A percentile compares a stretch with the other conserved stretches of the same genome.
Conservation (phyloP, 2,888 invertebrate genomes). For the Scaptomyza polygonia region DNA sequence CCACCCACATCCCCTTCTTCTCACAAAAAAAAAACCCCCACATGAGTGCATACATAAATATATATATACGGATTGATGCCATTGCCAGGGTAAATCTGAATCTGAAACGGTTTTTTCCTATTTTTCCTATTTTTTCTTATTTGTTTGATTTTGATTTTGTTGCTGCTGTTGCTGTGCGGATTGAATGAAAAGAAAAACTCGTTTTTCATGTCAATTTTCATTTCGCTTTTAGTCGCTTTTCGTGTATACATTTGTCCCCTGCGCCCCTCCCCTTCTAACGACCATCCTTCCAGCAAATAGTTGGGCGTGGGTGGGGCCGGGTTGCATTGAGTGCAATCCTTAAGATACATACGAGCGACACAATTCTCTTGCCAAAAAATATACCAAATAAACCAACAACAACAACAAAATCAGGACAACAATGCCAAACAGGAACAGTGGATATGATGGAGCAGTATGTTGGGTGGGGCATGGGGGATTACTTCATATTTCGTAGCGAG, state of each 20-base stretch:
- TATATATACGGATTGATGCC: constrained; percentile 36
- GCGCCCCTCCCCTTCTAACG: not conserved
- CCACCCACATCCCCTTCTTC: too few relatives aligned
- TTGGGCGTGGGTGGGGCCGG: not conserved
- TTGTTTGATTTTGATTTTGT: too few relatives aligned
- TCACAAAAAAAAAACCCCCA: too few relatives aligned
- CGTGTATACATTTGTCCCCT: not conserved
- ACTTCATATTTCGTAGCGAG: constrained; percentile 11
- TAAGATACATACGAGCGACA: constrained; percentile 72
- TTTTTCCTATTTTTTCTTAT: not conserved
- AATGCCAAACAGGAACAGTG: constrained; percentile 49
- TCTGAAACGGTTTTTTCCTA: constrained; percentile 22
- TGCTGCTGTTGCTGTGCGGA: not conserved
- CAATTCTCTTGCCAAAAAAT: constrained; percentile 63
- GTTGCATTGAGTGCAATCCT: constrained; percentile 29
- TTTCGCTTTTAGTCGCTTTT: constrained; percentile 29
- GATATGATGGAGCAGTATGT: not conserved
- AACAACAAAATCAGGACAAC: constrained; percentile 44
- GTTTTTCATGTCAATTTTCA: constrained; percentile 52
- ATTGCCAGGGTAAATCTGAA: constrained; percentile 30
- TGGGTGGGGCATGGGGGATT: not conserved
- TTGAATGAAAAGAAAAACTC: constrained; percentile 45
- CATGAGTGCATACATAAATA: not conserved
- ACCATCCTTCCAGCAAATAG: constrained; percentile 27
- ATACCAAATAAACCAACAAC: not conserved